Evolutionary conservation across 2,113 vertebrate species (phyloP), one percentile per base, ranked within the genome.

Genomic region (Octodon degus): DNA sequence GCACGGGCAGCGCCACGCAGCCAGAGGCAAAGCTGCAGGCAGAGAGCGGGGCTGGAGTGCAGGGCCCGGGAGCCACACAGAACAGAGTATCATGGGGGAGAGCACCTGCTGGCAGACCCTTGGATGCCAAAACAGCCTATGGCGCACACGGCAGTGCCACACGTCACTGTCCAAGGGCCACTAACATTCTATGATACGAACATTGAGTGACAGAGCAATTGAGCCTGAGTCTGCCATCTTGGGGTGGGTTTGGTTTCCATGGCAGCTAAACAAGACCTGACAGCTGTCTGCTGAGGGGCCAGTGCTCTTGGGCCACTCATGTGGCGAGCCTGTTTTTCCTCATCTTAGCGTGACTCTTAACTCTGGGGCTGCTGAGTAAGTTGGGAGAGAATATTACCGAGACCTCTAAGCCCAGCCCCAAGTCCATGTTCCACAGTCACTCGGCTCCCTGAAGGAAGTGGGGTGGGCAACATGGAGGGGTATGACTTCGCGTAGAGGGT

Each of bases 1-100:
- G 98, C 93, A 99, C 99, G 0, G 99, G 99, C 93, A 99, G 97
- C 0, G 99, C 99, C 98, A 99, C 99, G 90, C 99, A 99, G 76
- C 99, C 99, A 0, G 99, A 99, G 4, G 99, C 99, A 97, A 99
- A 99, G 97, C 99, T 99, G 93, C 34, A 34, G 40, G 55, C n/a
- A 96, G 50, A 96, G 13, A 94, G 34, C 55, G n/a, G 43, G 87
- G 37, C 88, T 82, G 25, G 12, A 82, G 63, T 10, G n/a, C 55
- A 68, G 40, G 20, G 30, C 47, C 32, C 63, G 47, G 67, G 40
- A 24, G 24, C 30, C 8, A 47, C 25, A 2, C n/a, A 47, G 25
- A 50, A 50, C 50, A 34, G 50, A 37, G 3, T 4, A 1, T 22
- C 60, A 7, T 13, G 37, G 34, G 2, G 63, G 17, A 2, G 68